Evolutionary conservation across 1,140 invertebrate genomes (phyloP).

Genomic region (Colletes latitarsis): DNA sequence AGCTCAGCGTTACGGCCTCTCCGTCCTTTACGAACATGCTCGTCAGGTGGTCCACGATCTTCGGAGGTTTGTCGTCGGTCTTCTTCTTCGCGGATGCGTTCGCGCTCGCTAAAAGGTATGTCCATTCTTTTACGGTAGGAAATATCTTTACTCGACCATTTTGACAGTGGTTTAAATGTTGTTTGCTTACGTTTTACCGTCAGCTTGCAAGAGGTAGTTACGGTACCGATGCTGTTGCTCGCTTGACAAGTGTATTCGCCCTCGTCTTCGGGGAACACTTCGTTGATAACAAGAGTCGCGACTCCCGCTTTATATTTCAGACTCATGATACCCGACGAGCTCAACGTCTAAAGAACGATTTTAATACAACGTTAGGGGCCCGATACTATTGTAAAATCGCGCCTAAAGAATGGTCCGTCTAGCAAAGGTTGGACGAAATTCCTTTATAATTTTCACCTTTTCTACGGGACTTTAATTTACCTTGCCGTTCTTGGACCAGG

Average conservation of each 20-base stretch:
- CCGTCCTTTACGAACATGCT: slow-evolving; percentile 93
- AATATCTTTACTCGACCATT: no score
- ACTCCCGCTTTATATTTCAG: slow-evolving; percentile 94
- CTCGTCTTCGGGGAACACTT: slow-evolving; percentile 97
- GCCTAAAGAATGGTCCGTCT: no score
- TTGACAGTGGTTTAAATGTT: no score
- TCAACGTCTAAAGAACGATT: slow-evolving; percentile 79
- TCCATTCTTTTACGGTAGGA: background rate
- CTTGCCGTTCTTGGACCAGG: slow-evolving; percentile 92
- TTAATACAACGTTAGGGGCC: no score
- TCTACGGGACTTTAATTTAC: no score
- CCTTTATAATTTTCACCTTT: no score
- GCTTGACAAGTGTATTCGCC: slow-evolving; percentile 94
- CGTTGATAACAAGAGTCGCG: slow-evolving; percentile 92
- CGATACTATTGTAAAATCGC: no score
- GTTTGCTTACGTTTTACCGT: slow-evolving; percentile 88
- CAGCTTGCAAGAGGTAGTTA: slow-evolving; percentile 91
- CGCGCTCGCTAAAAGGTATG: slow-evolving; percentile 84
- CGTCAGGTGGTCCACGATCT: slow-evolving; percentile 91
- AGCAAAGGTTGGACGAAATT: no score
- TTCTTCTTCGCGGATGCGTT: slow-evolving; percentile 80
- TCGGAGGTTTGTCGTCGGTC: slow-evolving; percentile 88
- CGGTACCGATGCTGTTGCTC: slow-evolving; percentile 92
- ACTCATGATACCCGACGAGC: slow-evolving; percentile 92
- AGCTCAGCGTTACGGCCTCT: slow-evolving; percentile 91